Conservation (phyloP, 2,797 vertebrate species). For the Myiotriccus ornatus region DNA sequence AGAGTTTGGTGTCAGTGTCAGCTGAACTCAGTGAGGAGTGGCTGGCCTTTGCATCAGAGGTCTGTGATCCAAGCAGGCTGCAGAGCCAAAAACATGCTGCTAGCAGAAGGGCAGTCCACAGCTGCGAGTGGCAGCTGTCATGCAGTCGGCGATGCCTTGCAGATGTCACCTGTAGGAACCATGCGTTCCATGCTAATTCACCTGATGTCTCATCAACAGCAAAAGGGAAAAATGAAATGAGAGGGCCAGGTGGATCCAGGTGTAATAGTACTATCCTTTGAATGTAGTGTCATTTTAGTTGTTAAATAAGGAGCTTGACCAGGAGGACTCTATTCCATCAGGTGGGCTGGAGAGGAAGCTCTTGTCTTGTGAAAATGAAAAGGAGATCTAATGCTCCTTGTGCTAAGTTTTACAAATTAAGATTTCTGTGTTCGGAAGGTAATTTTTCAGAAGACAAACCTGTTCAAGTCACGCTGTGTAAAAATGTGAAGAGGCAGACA, state of each 20-base stretch:
- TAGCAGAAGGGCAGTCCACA: constrained; percentile 64
- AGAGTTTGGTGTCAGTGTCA: constrained; percentile 21
- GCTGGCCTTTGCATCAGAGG: constrained; percentile 67
- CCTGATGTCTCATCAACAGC: constrained; percentile 23
- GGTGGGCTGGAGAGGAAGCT: constrained; percentile 35
- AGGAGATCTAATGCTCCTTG: constrained; percentile 5
- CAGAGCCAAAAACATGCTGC: constrained; percentile 68
- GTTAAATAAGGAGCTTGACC: constrained; percentile 42
- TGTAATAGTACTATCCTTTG: not conserved
- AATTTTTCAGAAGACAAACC: constrained; percentile 64
- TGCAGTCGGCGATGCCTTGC: constrained; percentile 45
- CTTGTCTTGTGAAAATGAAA: constrained; percentile 11
- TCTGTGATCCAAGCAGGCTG: constrained; percentile 66
- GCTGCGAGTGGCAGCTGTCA: constrained; percentile 54
- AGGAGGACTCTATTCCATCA: not conserved
- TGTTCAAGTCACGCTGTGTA: constrained; percentile 60
- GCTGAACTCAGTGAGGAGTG: constrained; percentile 60
- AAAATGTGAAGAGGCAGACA: constrained; percentile 57
- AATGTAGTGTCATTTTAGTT: constrained; percentile 42
- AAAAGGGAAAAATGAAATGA: constrained; percentile 4
- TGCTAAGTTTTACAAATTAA: constrained; percentile 34
- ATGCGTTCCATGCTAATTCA: constrained; percentile 22
- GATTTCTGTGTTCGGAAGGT: constrained; percentile 51
- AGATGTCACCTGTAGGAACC: constrained; percentile 50
- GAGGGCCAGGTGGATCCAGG: not conserved